Conservation (phyloP, 1,140 invertebrate genomes). For the Drosophila elegans region DNA sequence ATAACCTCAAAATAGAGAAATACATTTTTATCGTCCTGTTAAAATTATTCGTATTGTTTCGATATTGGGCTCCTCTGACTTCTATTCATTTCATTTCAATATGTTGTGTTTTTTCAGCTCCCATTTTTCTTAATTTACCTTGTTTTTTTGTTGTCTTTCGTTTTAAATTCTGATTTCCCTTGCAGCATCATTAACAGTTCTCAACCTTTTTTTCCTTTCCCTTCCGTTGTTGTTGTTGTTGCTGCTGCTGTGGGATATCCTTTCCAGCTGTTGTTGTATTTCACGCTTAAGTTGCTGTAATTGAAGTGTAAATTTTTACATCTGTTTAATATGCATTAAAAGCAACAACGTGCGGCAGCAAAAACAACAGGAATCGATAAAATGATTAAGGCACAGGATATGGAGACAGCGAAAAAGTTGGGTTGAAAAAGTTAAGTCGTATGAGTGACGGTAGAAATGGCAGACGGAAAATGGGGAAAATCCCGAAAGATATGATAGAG, state of each 20-base stretch:
- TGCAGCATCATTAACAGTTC: constrained; percentile 36
- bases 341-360: constrained; percentile 16
- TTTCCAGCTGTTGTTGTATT: constrained; percentile 34
- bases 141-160: constrained; percentile 36
- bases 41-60: too few relatives aligned
- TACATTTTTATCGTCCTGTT: too few relatives aligned
- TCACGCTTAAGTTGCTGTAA: constrained; percentile 74
- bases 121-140: constrained; percentile 7
- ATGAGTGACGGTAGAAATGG: constrained; percentile 7
- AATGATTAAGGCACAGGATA: constrained; percentile 61
- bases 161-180: constrained; percentile 43
- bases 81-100: constrained; percentile 18
- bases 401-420: constrained; percentile 23
- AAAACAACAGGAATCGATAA: constrained; percentile 64
- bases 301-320: constrained; percentile 77
- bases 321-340: constrained; percentile 78
- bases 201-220: constrained; percentile 1
- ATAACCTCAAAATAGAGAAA: too few relatives aligned
- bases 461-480: background rate
- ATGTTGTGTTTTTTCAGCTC: constrained; percentile 1
- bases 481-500: too few relatives aligned
- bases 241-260: constrained; percentile 8
- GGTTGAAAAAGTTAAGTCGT: constrained; percentile 9
- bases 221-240: constrained; percentile 29
- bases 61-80: background rate